Percentiles rank a stretch among this genome's conserved stretches.
phyloP scores from a whole-genome alignment of 2,113 vertebrate species.

The Conger conger region DNA sequence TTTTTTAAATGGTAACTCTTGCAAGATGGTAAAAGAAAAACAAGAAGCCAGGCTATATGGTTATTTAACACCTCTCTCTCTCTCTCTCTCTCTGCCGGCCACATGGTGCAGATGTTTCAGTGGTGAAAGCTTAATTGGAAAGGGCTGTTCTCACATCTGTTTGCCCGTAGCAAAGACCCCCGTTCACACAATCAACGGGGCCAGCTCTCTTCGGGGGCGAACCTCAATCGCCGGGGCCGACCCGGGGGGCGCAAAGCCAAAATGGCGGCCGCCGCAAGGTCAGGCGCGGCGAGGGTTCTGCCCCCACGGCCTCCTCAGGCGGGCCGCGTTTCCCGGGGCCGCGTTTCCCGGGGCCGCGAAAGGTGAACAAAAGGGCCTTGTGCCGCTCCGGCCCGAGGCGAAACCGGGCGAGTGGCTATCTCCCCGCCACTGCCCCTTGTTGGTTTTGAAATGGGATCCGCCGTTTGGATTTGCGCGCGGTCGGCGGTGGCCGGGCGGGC shows the following conservation, averaged over 20 bases:
- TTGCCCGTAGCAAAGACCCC: constrained; percentile 1
- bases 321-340: background rate
- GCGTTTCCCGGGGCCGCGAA: background rate
- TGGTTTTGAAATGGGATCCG: constrained; percentile 23
- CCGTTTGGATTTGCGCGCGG: background rate
- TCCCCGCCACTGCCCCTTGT: background rate
- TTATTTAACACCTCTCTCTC: constrained; percentile 1
- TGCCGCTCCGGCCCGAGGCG: background rate
- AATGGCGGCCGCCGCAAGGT: background rate
- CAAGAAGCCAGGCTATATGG: background rate
- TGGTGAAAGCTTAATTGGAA: constrained; percentile 8
- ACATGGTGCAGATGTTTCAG: background rate
- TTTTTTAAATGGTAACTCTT: background rate
- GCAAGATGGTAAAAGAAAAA: background rate
- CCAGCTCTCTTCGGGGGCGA: background rate
- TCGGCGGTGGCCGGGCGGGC: background rate
- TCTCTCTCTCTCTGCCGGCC: background rate
- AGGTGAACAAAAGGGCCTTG: constrained; percentile 17
- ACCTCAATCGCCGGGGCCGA: background rate
- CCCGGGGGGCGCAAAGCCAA: background rate
- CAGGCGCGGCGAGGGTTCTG: background rate
- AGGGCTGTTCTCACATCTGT: constrained; percentile 13
- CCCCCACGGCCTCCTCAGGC: background rate
- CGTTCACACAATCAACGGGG: background rate
- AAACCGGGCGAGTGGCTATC: background rate